Evolutionary conservation across 2,888 invertebrate genomes (phyloP), one percentile per base, ranked within the genome.

Genomic region (Leptogaster cylindrica): DNA sequence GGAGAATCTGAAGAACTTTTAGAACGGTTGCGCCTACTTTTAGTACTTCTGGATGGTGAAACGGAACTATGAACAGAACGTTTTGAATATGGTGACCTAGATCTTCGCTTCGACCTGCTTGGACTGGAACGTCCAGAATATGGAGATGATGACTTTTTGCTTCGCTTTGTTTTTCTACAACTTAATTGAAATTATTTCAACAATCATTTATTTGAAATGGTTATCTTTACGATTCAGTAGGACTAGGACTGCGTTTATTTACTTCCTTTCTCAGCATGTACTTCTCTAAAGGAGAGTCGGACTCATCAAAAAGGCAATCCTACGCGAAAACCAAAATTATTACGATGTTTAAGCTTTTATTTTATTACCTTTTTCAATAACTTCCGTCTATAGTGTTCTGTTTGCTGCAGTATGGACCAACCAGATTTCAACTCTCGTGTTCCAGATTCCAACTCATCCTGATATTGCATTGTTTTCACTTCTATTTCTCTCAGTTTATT

Each of bases 381-480:
- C 79, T 95, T 95, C 74, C 92, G 85, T 28, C 97, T 83, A 81
- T 95, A 96, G 82, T 95, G 92, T 76, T 94, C 91, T 27, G 96
- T 90, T 83, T 97, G 95, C 76, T 92, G 90, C 48, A 85, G 81
- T 71, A 93, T 83, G 6, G 89, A 85, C 86, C 92, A 90, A 4
- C 88, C 92, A 52, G 87, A 80, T 74, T 92, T 89, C 18, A 90
- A 78, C 31, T 86, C 84, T 68, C 91, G 84, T 74, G 88, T 85
- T 0, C 96, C 96, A 2, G 89, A 89, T 82, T 97, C 97, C 73
- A 97, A 81, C 79, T 97, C 97, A 83, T 97, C 97, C 81, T 95
- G 95, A 84, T 95, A 97, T 78, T 93, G 92, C 83, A 97, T 87
- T 63, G 94, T 93, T 83, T 95, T 94, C 73, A 97, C 88, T 83